Percentiles rank a stretch among this genome's conserved stretches.
Evolutionary conservation across 2,797 vertebrate genomes (phyloP).

Genomic region (Australoheros facetus): DNA sequence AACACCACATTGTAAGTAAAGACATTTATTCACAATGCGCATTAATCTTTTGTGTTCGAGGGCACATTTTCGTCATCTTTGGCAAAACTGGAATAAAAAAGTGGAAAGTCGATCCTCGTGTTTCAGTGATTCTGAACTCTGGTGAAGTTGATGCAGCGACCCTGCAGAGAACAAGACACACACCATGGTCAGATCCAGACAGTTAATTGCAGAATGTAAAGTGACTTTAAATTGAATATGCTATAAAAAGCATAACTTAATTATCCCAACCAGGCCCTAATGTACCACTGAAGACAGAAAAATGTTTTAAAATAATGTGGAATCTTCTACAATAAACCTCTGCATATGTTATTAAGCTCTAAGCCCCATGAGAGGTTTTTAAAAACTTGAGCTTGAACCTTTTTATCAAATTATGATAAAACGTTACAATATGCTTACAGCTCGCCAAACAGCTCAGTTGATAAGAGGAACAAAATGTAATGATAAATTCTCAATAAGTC

Average conservation of each 20-base stretch:
- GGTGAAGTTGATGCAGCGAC: slow-evolving; percentile 83
- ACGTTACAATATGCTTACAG: neutral
- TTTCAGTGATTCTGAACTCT: slow-evolving; percentile 72
- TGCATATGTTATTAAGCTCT: neutral
- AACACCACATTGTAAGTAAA: slow-evolving; percentile 16
- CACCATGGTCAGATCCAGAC: neutral
- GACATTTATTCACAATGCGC: slow-evolving; percentile 67
- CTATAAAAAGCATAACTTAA: neutral
- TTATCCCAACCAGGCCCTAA: neutral
- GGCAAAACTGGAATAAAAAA: slow-evolving; percentile 1
- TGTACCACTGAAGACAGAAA: neutral
- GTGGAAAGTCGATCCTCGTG: slow-evolving; percentile 16
- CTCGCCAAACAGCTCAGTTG: neutral
- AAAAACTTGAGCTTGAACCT: neutral
- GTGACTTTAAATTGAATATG: neutral
- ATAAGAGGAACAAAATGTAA: neutral
- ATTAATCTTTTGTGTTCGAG: neutral
- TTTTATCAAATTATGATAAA: neutral
- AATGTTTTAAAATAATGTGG: neutral
- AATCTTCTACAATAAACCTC: neutral
- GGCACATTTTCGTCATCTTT: slow-evolving; percentile 16
- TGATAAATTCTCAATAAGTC: neutral
- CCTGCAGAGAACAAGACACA: slow-evolving; percentile 62
- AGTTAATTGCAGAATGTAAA: neutral
- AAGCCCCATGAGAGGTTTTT: neutral